Evolutionary conservation across 1,140 invertebrate genomes (phyloP).

Genomic region (Drosophila aff.): DNA sequence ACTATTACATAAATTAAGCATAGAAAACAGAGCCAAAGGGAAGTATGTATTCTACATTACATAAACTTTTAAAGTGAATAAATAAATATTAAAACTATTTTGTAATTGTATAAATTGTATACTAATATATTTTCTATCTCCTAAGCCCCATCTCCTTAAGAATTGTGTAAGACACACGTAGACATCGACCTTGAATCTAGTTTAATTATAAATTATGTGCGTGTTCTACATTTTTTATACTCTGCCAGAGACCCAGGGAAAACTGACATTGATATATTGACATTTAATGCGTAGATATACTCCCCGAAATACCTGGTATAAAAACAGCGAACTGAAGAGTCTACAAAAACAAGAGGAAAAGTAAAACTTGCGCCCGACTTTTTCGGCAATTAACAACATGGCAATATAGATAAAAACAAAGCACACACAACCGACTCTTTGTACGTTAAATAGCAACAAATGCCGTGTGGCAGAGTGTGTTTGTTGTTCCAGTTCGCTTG

Average conservation of each 20-base stretch:
- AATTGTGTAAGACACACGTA: neutral
- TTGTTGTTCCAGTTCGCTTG: slow-evolving; percentile 63
- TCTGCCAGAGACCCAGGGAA: neutral
- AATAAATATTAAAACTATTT: neutral
- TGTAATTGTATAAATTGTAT: neutral
- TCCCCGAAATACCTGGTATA: neutral
- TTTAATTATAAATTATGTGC: slow-evolving; percentile 20
- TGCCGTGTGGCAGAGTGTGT: slow-evolving; percentile 27
- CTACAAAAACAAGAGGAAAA: slow-evolving; percentile 19
- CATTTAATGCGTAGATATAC: neutral
- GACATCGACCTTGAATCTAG: neutral
- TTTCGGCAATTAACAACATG: slow-evolving; percentile 79
- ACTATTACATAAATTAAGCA: no score
- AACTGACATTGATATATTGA: slow-evolving; percentile 2
- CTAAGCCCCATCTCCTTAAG: neutral
- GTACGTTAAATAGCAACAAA: slow-evolving; percentile 31
- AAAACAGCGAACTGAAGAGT: slow-evolving; percentile 8
- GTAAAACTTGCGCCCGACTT: slow-evolving; percentile 51
- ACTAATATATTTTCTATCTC: neutral
- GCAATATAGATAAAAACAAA: slow-evolving; percentile 61
- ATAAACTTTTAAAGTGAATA: neutral
- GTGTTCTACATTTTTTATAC: neutral
- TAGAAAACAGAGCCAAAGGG: neutral
- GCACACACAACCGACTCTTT: neutral
- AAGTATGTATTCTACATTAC: neutral